Base-by-base conservation (phyloP, 2,888 invertebrate genomes). In the Colostygia pectinataria region DNA sequence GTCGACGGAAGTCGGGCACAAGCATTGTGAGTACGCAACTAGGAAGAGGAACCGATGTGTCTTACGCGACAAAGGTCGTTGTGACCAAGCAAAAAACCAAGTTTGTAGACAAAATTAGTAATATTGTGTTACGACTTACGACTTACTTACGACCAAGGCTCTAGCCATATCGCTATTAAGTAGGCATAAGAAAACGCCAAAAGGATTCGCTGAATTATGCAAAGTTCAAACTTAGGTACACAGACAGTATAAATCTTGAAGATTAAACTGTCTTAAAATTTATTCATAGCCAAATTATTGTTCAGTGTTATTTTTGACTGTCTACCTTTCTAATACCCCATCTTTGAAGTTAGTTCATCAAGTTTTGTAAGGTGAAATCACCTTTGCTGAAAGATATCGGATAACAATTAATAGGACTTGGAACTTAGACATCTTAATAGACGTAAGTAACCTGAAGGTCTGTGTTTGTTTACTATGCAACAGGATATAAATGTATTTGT, bases 11-110 rank as follows among this genome's bases (percentile, higher is more conserved):
- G 78, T 72, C 56, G 62, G 62, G 58, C 67, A 60, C 54, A 55
- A 71, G 61, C 67, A 76, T 74, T 77, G 72, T 77, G 64, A 69
- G 66, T 66, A 71, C 63, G 57, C 59, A 67, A 75, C 70, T 63
- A 86, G 85, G 87, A 86, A 85, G 82, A 85, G 84, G 84, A 84
- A 86, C 75, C 63, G 69, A 74, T 71, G 77, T 71, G 67, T 74
- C 74, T 83, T 77, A 81, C 77, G 77, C 73, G 80, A 81, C 71
- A 73, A 77, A 84, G 83, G 81, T 75, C 81, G 63, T 58, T 39
- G 62, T 55, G 66, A 66, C 59, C 61, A 68, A 69, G 66, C 71
- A 76, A 76, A 47, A 80, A 77, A 77, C 69, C 53, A 53, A 58
- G 60, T 63, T 61, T 63, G 68, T 73, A 71, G 68, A 75, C 72